phyloP scores from a whole-genome alignment of 2,888 invertebrate genomes.

The Drosophila conformis region DNA sequence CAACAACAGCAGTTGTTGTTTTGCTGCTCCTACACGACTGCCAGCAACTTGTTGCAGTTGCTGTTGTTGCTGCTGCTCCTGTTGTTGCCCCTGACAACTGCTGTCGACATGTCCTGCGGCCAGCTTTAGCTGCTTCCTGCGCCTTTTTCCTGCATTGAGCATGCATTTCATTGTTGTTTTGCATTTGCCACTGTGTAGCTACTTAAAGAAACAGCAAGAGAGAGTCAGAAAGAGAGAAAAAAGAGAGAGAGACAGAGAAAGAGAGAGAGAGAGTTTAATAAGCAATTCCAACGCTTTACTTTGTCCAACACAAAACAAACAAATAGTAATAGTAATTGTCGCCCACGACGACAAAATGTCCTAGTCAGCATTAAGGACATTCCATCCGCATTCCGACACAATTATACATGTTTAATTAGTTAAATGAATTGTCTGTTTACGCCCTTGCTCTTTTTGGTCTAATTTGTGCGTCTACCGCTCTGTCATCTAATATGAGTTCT shows the following conservation, averaged over 20 bases:
- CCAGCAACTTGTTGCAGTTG: constrained; percentile 65
- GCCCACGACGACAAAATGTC: constrained; percentile 1
- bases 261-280: constrained; percentile 29
- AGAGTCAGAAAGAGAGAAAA: background rate
- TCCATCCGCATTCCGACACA: constrained; percentile 1
- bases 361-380: constrained; percentile 7
- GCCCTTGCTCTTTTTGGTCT: background rate
- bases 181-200: constrained; percentile 81
- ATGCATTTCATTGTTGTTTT: constrained; percentile 84
- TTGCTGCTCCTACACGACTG: constrained; percentile 41
- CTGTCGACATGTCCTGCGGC: constrained; percentile 31
- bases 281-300: constrained; percentile 23
- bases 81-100: constrained; percentile 56
- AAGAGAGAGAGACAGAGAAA: background rate
- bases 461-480: background rate
- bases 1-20: constrained; percentile 43
- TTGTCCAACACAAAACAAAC: background rate
- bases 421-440: constrained; percentile 39
- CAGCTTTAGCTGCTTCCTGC: constrained; percentile 67
- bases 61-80: constrained; percentile 21
- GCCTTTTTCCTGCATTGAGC: constrained; percentile 80
- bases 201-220: constrained; percentile 16
- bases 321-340: constrained; percentile 20
- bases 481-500: background rate
- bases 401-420: constrained; percentile 50